Conservation (phyloP, 1,140 invertebrate species). For the Orius insidiosus region DNA sequence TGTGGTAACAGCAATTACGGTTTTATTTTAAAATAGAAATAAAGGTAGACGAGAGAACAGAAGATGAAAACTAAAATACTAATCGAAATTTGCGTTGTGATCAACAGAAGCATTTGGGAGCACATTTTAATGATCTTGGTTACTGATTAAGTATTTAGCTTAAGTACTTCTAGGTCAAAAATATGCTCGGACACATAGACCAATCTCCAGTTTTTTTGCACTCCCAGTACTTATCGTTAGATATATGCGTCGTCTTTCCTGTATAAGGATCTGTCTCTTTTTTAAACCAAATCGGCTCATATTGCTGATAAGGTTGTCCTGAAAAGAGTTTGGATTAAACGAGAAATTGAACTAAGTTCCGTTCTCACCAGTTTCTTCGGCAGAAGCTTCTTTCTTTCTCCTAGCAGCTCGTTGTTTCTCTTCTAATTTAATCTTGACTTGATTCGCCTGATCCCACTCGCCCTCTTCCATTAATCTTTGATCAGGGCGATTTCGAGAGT, state of each 20-base stretch:
- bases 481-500: slow-evolving; percentile 84
- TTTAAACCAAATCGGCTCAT: slow-evolving; percentile 82
- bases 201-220: slow-evolving; percentile 79
- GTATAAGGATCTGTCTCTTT: slow-evolving; percentile 63
- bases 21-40: too few relatives aligned
- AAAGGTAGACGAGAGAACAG: too few relatives aligned
- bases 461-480: slow-evolving; percentile 96
- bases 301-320: slow-evolving; percentile 55
- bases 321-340: too few relatives aligned
- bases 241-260: slow-evolving; percentile 68
- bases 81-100: too few relatives aligned
- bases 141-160: background rate
- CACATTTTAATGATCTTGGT: too few relatives aligned
- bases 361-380: slow-evolving; percentile 52
- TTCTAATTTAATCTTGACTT: slow-evolving; percentile 76
- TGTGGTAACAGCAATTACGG: too few relatives aligned
- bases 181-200: slow-evolving; percentile 85
- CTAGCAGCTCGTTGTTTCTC: slow-evolving; percentile 78
- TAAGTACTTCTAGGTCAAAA: slow-evolving; percentile 23
- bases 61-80: too few relatives aligned
- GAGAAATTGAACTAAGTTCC: too few relatives aligned
- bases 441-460: slow-evolving; percentile 90
- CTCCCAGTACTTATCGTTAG: slow-evolving; percentile 83
- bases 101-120: too few relatives aligned
- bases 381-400: slow-evolving; percentile 54